Conservation (phyloP, 2,888 invertebrate species). For the Drosophila mayaguana region DNA sequence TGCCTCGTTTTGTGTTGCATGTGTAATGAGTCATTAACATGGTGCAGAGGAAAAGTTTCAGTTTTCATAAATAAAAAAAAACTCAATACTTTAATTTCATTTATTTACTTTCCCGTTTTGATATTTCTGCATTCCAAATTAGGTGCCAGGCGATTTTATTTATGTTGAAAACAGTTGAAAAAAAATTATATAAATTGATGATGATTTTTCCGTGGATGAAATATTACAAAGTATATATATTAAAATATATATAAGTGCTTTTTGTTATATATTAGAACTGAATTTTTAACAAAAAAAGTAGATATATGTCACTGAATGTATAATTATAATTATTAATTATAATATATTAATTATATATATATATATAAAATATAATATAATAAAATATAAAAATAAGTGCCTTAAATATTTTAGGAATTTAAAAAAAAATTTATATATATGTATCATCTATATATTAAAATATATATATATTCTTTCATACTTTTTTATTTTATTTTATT, state of each 20-base stretch:
- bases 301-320: neutral
- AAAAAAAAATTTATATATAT: too few relatives aligned
- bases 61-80: constrained; percentile 38
- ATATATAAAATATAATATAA: too few relatives aligned
- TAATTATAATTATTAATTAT: too few relatives aligned
- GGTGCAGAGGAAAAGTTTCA: constrained; percentile 55
- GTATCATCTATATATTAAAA: too few relatives aligned
- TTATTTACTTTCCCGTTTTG: constrained; percentile 30
- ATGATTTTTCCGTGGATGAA: constrained; percentile 11
- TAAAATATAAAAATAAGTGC: too few relatives aligned
- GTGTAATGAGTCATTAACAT: constrained; percentile 81
- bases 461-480: neutral
- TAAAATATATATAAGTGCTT: neutral
- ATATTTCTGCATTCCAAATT: constrained; percentile 67
- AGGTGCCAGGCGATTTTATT: constrained; percentile 76
- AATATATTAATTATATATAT: too few relatives aligned
- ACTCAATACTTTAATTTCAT: constrained; percentile 33
- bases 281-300: neutral
- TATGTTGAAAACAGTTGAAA: constrained; percentile 46
- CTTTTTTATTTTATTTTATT: neutral
- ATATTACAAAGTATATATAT: neutral
- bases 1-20: constrained; percentile 66
- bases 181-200: constrained; percentile 4
- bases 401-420: too few relatives aligned
- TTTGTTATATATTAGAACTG: neutral